Percentiles rank a stretch among this genome's conserved stretches.
These are phyloP conservation scores for Plebejus argus DNA, from an alignment of 2,888 invertebrate genomes.

Conservation along the genomic window DNA sequence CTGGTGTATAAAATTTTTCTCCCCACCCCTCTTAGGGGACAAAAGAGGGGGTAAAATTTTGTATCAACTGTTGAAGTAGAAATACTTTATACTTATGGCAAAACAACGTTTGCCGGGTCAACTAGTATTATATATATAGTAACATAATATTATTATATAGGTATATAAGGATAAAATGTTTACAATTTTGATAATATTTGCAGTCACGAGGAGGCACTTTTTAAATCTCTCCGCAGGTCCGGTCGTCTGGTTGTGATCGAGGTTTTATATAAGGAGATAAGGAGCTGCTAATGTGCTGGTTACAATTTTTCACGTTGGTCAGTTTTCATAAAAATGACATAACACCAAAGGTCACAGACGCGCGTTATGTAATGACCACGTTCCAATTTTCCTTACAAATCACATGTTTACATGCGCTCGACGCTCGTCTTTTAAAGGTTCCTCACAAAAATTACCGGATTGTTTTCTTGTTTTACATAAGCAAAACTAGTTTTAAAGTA, in stretches of 20 bases:
- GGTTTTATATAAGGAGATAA: background rate
- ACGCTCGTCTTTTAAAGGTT: background rate
- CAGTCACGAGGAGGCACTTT: background rate
- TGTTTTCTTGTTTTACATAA: background rate
- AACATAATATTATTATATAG: too few species aligned
- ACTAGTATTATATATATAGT: too few species aligned
- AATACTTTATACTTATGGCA: too few species aligned
- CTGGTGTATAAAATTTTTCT: too few species aligned
- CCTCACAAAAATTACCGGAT: background rate
- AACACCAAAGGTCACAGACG: slow-evolving; percentile 19
- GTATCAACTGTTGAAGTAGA: too few species aligned
- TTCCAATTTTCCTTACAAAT: slow-evolving; percentile 24
- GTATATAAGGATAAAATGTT: too few species aligned
- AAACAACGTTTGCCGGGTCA: too few species aligned
- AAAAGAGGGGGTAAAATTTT: too few species aligned
- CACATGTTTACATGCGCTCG: background rate
- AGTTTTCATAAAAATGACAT: slow-evolving; percentile 22
- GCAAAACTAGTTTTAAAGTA: too few species aligned
- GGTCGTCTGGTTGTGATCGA: background rate
- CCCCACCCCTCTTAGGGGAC: too few species aligned
- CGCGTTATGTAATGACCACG: slow-evolving; percentile 10
- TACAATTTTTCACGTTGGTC: background rate
- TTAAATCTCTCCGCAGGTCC: background rate
- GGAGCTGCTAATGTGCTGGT: background rate
- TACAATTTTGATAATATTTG: background rate